phyloP scores from a whole-genome alignment of 2,797 vertebrate genomes.

The Arctocebus calabarensis region DNA sequence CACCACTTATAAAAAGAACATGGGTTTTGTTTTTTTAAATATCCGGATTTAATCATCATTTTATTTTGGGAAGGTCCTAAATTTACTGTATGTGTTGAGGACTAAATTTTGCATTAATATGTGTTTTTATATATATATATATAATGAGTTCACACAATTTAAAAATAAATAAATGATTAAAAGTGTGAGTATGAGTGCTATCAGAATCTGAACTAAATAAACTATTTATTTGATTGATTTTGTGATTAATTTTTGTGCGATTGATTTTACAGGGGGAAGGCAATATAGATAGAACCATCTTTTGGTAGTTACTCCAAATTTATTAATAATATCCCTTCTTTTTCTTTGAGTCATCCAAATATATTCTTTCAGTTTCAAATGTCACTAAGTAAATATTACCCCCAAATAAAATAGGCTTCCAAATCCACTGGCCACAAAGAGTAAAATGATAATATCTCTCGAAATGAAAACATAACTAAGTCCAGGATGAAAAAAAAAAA shows the following conservation, averaged over 20 bases:
- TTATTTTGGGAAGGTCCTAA: background rate
- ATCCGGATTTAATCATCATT: background rate
- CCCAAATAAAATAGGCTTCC: background rate
- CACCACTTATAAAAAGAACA: background rate
- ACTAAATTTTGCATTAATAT: background rate
- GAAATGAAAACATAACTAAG: conserved; percentile 57
- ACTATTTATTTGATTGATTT: background rate
- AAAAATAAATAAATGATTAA: background rate
- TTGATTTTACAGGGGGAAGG: background rate
- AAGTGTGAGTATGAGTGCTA: background rate
- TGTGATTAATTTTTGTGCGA: background rate
- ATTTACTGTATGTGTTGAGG: background rate
- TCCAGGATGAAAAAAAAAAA: conserved; percentile 56
- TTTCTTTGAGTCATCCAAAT: background rate
- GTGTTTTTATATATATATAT: background rate
- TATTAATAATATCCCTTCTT: background rate
- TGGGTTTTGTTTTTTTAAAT: background rate
- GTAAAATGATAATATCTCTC: conserved; percentile 54
- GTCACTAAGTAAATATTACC: background rate
- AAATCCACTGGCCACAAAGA: conserved; percentile 6
- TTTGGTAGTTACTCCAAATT: background rate
- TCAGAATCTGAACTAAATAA: background rate
- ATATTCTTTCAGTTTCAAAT: conserved; percentile 23
- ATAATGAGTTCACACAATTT: background rate
- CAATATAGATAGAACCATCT: background rate